Evolutionary conservation across 37 sponge, comb jelly and placozoan species (phyloP).

Genomic region (Haliclona indistincta): DNA sequence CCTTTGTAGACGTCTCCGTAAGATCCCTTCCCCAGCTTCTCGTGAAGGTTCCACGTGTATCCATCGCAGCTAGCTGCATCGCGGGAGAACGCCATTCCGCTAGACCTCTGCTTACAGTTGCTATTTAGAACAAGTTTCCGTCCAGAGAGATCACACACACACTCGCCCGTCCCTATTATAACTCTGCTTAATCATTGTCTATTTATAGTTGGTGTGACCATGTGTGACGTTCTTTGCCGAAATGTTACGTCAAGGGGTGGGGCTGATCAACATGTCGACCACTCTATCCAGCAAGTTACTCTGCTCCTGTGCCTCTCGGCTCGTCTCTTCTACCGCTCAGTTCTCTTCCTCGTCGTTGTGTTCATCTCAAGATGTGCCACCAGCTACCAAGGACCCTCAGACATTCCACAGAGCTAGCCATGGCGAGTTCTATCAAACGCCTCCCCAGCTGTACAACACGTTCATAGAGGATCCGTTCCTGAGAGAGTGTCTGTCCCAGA

Average conservation of each 20-base stretch:
- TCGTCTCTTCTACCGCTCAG: too few species aligned
- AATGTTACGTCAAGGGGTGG: background rate
- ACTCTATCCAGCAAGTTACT: background rate
- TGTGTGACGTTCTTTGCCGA: background rate
- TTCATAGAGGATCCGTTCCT: constrained; percentile 54
- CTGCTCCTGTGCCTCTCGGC: too few species aligned
- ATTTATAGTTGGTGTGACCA: background rate
- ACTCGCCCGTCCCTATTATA: too few species aligned
- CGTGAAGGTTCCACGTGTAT: constrained; percentile 62
- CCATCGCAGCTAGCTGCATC: constrained; percentile 52
- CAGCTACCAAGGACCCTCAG: background rate
- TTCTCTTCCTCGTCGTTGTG: too few species aligned
- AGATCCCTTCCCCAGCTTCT: constrained; percentile 82
- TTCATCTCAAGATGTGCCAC: too few species aligned
- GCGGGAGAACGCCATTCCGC: background rate
- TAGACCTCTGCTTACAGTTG: too few species aligned
- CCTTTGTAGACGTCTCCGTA: constrained; percentile 88
- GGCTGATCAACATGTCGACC: background rate
- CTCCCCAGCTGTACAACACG: constrained; percentile 57
- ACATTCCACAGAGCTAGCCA: constrained; percentile 18
- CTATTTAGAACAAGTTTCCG: too few species aligned
- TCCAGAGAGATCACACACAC: too few species aligned
- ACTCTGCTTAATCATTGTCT: background rate
- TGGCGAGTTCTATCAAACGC: constrained; percentile 62
- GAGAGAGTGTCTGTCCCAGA: constrained; percentile 26